These are phyloP conservation scores for Pycnonotus jocosus DNA, from an alignment of 2,113 vertebrate genomes.

Conservation along the genomic window DNA sequence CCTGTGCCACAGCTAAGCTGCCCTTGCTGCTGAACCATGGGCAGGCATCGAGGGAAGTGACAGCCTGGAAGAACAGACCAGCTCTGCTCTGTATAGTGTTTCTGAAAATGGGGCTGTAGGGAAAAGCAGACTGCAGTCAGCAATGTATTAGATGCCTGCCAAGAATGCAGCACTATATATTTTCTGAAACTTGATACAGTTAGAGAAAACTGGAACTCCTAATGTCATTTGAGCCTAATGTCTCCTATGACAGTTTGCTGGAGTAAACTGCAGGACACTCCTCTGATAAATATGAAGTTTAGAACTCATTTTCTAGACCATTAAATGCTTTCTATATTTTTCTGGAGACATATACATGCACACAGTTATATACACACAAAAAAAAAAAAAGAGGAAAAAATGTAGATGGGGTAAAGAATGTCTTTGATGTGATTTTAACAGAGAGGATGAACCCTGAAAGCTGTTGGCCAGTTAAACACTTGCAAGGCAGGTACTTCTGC, in stretches of 20 bases:
- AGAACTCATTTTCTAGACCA: not conserved
- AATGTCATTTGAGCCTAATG: not conserved
- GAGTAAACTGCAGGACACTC: not conserved
- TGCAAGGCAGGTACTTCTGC: not conserved
- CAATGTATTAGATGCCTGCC: not conserved
- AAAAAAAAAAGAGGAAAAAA: not conserved
- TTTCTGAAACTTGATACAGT: not conserved
- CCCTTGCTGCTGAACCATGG: not conserved
- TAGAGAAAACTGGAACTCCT: not conserved
- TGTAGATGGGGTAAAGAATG: not conserved
- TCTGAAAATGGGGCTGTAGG: not conserved
- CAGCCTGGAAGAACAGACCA: not conserved
- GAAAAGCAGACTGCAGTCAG: not conserved
- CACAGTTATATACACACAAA: not conserved
- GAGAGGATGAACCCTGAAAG: not conserved
- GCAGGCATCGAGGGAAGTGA: rapidly evolving
- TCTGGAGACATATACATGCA: rapidly evolving
- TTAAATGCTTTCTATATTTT: not conserved
- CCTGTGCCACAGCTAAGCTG: rapidly evolving
- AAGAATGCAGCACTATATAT: not conserved
- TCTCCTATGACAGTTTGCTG: not conserved
- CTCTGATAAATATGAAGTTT: not conserved
- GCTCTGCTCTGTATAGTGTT: not conserved
- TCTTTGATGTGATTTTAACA: not conserved
- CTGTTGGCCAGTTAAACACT: not conserved